Conservation (phyloP, 2,888 invertebrate species). For the Watsonalla cultraria region DNA sequence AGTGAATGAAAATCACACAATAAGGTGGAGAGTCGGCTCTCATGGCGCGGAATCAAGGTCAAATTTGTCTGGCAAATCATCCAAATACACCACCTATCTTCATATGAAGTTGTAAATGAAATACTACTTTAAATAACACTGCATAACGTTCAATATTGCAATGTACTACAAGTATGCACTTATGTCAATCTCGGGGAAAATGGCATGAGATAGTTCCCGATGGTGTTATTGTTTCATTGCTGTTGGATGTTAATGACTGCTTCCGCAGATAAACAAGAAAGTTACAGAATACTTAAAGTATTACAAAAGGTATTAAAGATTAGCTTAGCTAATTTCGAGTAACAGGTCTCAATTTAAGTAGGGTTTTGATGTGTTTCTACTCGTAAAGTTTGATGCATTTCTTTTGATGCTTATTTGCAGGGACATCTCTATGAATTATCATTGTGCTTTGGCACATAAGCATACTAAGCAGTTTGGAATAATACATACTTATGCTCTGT, state of each 20-base stretch:
- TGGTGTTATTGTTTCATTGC: conserved; percentile 65
- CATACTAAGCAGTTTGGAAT: too few relatives aligned
- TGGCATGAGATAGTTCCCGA: conserved; percentile 64
- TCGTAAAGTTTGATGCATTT: background rate
- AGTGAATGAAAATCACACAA: conserved; percentile 65
- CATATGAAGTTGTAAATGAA: conserved; percentile 11
- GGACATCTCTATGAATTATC: too few relatives aligned
- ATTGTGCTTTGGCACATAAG: too few relatives aligned
- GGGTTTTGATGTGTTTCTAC: too few relatives aligned
- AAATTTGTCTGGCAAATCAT: conserved; percentile 65
- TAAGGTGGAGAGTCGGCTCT: conserved; percentile 57
- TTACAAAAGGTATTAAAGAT: conserved; percentile 14
- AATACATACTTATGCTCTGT: too few relatives aligned
- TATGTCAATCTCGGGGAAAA: conserved; percentile 46
- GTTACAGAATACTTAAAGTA: conserved; percentile 30
- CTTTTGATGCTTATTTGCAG: too few relatives aligned
- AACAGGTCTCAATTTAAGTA: background rate
- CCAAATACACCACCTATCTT: conserved; percentile 44
- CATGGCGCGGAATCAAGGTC: conserved; percentile 66
- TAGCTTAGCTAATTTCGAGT: background rate
- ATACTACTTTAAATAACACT: conserved; percentile 13
- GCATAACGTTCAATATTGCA: conserved; percentile 13
- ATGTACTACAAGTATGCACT: conserved; percentile 7
- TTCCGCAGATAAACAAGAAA: conserved; percentile 55
- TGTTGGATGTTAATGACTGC: conserved; percentile 58